phyloP scores from a whole-genome alignment of 1,140 invertebrate species.

The Pseudoatta argentina region DNA sequence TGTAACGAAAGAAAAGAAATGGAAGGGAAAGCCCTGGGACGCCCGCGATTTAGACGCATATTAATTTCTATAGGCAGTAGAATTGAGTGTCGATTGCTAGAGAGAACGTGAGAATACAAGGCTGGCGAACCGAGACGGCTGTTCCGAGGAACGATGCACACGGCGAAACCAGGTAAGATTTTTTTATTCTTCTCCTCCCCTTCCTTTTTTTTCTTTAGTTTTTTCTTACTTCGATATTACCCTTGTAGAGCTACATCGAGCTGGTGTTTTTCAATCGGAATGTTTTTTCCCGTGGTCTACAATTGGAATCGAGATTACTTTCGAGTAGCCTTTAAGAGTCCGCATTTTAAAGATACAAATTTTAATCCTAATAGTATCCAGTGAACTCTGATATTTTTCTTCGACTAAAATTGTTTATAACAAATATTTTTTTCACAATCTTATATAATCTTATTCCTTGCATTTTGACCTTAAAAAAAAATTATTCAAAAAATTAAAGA shows the following conservation, averaged over 20 bases:
- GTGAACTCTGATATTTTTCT: too few species aligned
- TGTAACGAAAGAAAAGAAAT: constrained; percentile 54
- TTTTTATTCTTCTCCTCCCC: neutral
- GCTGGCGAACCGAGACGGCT: constrained; percentile 44
- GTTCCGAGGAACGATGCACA: constrained; percentile 33
- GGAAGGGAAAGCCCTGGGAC: constrained; percentile 57
- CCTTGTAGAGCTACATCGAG: constrained; percentile 38
- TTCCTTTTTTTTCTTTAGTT: constrained; percentile 19
- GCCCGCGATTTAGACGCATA: constrained; percentile 75
- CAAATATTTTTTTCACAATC: too few species aligned
- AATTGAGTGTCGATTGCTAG: constrained; percentile 76
- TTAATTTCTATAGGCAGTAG: constrained; percentile 77
- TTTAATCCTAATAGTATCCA: too few species aligned
- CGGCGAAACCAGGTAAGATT: constrained; percentile 71
- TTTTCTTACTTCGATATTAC: constrained; percentile 41
- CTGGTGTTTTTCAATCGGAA: constrained; percentile 49
- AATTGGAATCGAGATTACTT: neutral
- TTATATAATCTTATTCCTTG: too few species aligned
- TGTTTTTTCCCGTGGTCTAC: neutral
- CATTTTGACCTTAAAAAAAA: too few species aligned
- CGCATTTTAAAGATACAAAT: neutral
- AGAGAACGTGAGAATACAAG: constrained; percentile 62
- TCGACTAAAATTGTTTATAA: too few species aligned
- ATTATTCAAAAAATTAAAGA: too few species aligned
- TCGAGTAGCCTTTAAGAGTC: neutral